phyloP scores from a whole-genome alignment of 1,140 invertebrate species.

The Sipha flava region DNA sequence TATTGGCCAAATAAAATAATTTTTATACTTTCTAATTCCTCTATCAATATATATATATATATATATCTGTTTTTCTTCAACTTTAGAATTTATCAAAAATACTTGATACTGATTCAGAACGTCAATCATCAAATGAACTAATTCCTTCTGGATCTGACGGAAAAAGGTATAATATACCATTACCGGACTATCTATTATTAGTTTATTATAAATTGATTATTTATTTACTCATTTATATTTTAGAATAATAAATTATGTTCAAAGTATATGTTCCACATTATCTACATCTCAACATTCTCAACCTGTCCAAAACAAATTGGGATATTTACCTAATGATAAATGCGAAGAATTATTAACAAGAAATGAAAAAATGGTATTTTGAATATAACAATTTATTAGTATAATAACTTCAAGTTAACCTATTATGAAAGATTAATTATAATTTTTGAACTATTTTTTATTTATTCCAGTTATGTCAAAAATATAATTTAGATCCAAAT shows the following conservation, averaged over 20 bases:
- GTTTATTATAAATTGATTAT: neutral
- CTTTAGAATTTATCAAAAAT: neutral
- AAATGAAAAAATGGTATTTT: neutral
- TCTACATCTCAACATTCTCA: neutral
- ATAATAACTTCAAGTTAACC: neutral
- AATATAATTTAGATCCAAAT: neutral
- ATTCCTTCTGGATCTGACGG: neutral
- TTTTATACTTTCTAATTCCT: neutral
- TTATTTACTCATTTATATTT: neutral
- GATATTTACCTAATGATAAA: neutral
- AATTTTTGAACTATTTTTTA: neutral
- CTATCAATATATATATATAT: neutral
- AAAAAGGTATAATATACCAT: neutral
- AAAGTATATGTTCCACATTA: neutral
- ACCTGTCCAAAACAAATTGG: neutral
- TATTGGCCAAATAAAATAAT: neutral
- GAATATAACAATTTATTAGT: neutral
- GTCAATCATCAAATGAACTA: neutral
- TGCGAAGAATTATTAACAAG: neutral
- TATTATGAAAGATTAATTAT: too few relatives aligned
- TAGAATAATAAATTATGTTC: neutral
- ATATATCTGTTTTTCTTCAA: neutral
- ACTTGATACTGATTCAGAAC: neutral
- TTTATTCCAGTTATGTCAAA: neutral
- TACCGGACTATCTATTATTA: neutral